These are phyloP conservation scores for Pseudochirops cupreus DNA, from an alignment of 2,797 vertebrate genomes.

Conservation along the genomic window DNA sequence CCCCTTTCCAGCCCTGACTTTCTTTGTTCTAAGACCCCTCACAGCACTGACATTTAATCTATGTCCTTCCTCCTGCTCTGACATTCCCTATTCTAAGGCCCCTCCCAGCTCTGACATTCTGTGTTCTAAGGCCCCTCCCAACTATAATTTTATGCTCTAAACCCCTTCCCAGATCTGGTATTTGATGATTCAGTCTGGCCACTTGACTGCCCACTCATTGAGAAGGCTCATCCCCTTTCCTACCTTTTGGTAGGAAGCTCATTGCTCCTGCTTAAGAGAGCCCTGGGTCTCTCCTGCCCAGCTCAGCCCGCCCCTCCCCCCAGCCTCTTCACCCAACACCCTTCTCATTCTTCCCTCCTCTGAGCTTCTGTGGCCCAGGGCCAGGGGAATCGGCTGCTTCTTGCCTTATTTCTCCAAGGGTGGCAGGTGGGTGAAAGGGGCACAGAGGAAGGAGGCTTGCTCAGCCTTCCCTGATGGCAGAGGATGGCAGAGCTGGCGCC, in stretches of 20 bases:
- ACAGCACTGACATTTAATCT: background rate
- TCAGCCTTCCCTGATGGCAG: conserved; percentile 59
- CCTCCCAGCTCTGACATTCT: background rate
- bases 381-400: background rate
- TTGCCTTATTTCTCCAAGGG: background rate
- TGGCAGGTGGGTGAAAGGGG: conserved; percentile 11
- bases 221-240: background rate
- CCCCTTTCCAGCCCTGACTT: too few species aligned
- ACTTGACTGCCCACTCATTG: background rate
- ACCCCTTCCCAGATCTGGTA: background rate
- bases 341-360: background rate
- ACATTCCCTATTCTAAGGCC: background rate
- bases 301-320: background rate
- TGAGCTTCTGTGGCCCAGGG: background rate
- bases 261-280: background rate
- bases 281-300: background rate
- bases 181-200: background rate
- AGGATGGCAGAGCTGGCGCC: conserved; percentile 68
- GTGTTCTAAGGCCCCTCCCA: background rate
- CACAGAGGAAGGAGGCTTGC: background rate
- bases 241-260: background rate
- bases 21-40: background rate
- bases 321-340: background rate
- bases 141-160: background rate
- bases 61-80: background rate